Evolutionary conservation across 2,888 invertebrate species (phyloP).

Genomic region (Choristoneura rosaceana): DNA sequence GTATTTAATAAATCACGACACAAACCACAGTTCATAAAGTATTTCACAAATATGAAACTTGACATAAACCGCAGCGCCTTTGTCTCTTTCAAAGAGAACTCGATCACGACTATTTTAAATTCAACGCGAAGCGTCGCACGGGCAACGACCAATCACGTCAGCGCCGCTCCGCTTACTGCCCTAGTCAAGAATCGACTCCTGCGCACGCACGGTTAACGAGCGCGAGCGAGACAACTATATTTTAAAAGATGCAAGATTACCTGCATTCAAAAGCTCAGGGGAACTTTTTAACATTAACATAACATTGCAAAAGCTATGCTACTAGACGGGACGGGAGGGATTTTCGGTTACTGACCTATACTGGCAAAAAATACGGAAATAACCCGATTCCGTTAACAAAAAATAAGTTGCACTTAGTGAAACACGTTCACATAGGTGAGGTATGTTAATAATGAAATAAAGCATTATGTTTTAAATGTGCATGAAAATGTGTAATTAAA

Average conservation of each 20-base stretch:
- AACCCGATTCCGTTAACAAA: background rate
- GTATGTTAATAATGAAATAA: background rate
- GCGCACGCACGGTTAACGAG: slow-evolving; percentile 71
- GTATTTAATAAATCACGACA: slow-evolving; percentile 43
- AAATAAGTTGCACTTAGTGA: background rate
- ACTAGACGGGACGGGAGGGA: slow-evolving; percentile 52
- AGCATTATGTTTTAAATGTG: background rate
- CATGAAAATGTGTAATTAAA: slow-evolving; percentile 50
- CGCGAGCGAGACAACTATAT: slow-evolving; percentile 60
- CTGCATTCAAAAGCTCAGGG: slow-evolving; percentile 77
- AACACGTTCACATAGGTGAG: background rate
- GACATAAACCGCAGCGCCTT: slow-evolving; percentile 63
- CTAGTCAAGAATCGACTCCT: slow-evolving; percentile 73
- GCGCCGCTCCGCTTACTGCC: slow-evolving; percentile 80
- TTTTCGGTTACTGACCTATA: slow-evolving; percentile 37
- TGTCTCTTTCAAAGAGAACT: slow-evolving; percentile 61
- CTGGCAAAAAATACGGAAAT: slow-evolving; percentile 21
- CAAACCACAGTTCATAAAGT: slow-evolving; percentile 42
- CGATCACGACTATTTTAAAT: slow-evolving; percentile 75
- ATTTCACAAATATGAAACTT: slow-evolving; percentile 55
- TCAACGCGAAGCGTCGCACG: slow-evolving; percentile 61
- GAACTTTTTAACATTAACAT: slow-evolving; percentile 45
- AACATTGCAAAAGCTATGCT: slow-evolving; percentile 65
- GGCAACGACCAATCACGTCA: slow-evolving; percentile 74
- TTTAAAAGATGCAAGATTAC: slow-evolving; percentile 65